A percentile compares a stretch with the other conserved stretches of the same genome.
These are phyloP conservation scores for Marcusenius ussheri DNA, from an alignment of 2,113 vertebrate genomes.

Conservation along the genomic window DNA sequence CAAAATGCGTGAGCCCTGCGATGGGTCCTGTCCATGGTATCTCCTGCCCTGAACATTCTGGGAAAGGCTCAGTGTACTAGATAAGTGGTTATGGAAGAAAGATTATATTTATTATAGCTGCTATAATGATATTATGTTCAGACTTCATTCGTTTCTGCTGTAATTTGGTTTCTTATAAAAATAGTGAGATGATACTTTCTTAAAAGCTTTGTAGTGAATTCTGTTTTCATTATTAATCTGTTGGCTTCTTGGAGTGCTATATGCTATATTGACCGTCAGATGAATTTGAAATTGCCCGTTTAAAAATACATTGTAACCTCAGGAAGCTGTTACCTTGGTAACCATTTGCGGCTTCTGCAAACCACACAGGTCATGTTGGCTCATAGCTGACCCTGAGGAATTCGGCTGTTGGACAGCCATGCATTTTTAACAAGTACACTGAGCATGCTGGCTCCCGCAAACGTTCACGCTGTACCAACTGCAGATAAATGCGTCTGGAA, in stretches of 20 bases:
- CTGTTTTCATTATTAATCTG: not conserved
- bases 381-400: constrained; percentile 32
- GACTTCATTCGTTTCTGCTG: not conserved
- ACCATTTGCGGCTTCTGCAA: constrained; percentile 29
- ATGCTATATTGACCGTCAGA: not conserved
- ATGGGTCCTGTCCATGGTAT: not conserved
- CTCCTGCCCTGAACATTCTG: not conserved
- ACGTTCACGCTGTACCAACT: not conserved
- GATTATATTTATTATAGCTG: not conserved
- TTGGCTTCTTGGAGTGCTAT: not conserved
- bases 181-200: not conserved
- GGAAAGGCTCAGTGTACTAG: not conserved
- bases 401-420: constrained; percentile 31
- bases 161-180: not conserved
- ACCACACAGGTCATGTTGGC: constrained; percentile 27
- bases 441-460: constrained; percentile 3
- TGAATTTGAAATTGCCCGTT: constrained; percentile 13
- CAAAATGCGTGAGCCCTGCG: not conserved
- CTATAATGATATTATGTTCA: not conserved
- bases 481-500: not conserved
- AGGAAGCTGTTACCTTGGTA: constrained; percentile 37
- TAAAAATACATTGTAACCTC: constrained; percentile 25
- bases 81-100: not conserved
- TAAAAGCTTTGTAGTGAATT: not conserved
- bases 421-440: constrained; percentile 38